Conservation (phyloP, 2,888 invertebrate species). For the Drosophila nr. medialis region DNA sequence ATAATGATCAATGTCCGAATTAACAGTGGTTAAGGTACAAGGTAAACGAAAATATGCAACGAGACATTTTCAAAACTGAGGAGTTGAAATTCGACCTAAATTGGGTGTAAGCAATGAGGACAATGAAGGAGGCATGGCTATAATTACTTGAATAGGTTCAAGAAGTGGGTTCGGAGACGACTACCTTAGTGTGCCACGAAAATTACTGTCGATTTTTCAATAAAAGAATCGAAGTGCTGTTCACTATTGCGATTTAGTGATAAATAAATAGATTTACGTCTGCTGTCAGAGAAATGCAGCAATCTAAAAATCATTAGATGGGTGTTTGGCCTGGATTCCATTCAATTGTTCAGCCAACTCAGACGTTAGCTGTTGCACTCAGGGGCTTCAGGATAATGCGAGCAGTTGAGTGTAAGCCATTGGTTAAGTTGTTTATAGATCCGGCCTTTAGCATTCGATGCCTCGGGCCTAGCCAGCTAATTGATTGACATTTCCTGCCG, state of each 20-base stretch:
- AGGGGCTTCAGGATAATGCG: not conserved
- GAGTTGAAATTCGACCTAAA: not conserved
- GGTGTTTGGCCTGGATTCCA: not conserved
- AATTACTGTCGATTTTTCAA: not conserved
- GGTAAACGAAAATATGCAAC: not conserved
- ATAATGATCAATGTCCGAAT: not conserved
- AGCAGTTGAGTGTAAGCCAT: not conserved
- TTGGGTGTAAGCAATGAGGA: not conserved
- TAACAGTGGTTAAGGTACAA: not conserved
- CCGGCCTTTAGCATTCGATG: conserved; percentile 6
- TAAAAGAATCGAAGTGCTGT: not conserved
- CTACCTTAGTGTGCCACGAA: not conserved
- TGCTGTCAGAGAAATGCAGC: not conserved
- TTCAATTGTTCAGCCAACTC: not conserved
- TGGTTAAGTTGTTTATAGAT: conserved; percentile 13
- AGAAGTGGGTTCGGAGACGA: not conserved
- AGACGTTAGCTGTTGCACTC: not conserved
- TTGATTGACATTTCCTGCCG: conserved; percentile 81
- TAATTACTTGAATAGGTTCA: not conserved
- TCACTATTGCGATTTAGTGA: not conserved
- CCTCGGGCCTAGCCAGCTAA: conserved; percentile 49
- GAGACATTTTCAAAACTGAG: not conserved
- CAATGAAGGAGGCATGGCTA: not conserved
- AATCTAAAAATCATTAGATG: not conserved
- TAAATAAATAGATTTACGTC: not conserved